Base-by-base conservation (phyloP, 2,888 invertebrate genomes). In the Atherix ibis region DNA sequence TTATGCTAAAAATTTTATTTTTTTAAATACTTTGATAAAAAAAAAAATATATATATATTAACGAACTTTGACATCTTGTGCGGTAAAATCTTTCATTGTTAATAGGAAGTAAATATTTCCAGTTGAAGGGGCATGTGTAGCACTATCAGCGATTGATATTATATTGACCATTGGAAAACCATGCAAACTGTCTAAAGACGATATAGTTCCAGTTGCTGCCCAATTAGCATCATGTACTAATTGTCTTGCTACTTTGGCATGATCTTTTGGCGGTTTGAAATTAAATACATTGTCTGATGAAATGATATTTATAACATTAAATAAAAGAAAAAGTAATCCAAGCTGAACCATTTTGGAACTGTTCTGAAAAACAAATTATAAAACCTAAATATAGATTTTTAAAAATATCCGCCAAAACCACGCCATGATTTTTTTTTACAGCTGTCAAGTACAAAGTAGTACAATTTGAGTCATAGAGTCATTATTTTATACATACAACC, bases 111-210 rank as follows among this genome's bases (percentile, higher is more conserved):
- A 58, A 41, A 62, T 54, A 4, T 38, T 36, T 10, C 62, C 62
- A 5, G 60, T 56, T 2, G 62, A 58, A 12, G 40, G 33, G 2
- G 39, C 49, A 6, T 37, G 33, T 4, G 13, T 37, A 29, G 43
- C 44, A 26, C 49, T 54, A 34, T 62, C 62, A 24, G 59, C 55
- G n/a, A 57, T 46, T 2, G 62, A 52, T n/a, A 61, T 51, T 5
- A 62, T 48, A 43, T 60, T 62, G 2, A 61, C 61, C 55, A 62
- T 60, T 14, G 62, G 62, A 42, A 49, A 60, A 14, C 49, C 53
- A 6, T 47, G 38, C 9, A 57, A 45, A 24, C 40, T 36, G 4
- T 41, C 15, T 31, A 53, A 44, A 0, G 53, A 52, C 3, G 62
- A 62, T 30, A 61, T 50, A 24, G 49, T 59, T 14, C 58, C 61